Evolutionary conservation across 2,888 invertebrate genomes (phyloP).

Genomic region (Drosophila pullipes): DNA sequence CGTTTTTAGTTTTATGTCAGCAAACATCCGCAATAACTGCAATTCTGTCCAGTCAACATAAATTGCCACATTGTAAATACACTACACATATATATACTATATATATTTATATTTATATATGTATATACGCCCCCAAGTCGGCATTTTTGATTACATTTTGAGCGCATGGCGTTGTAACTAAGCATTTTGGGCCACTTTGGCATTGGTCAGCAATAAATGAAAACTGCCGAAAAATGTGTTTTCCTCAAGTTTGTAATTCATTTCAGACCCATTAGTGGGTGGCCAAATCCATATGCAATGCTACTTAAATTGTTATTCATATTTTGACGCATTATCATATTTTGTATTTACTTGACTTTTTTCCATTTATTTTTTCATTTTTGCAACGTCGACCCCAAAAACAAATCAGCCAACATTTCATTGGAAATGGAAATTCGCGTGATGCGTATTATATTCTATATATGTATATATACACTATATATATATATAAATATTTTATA

Average conservation of each 20-base stretch:
- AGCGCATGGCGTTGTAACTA: constrained; percentile 33
- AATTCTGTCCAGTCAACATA: constrained; percentile 54
- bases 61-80: constrained; percentile 11
- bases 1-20: constrained; percentile 8
- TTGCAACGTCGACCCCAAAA: constrained; percentile 11
- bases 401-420: constrained; percentile 1
- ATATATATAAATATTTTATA: neutral
- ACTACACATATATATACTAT: neutral
- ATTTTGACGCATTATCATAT: neutral
- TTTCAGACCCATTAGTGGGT: constrained; percentile 25
- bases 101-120: neutral
- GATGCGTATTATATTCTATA: neutral
- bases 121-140: constrained; percentile 40
- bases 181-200: constrained; percentile 8
- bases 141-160: constrained; percentile 10
- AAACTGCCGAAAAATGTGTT: constrained; percentile 25
- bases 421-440: neutral
- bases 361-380: constrained; percentile 13
- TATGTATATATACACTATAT: neutral
- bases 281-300: constrained; percentile 30
- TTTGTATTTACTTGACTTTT: constrained; percentile 2
- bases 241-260: constrained; percentile 7
- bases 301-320: constrained; percentile 17
- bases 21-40: constrained; percentile 24
- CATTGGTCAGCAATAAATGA: constrained; percentile 36